Percentiles rank a stretch among this genome's conserved stretches.
These are phyloP conservation scores for Orthonevra nobilis DNA, from an alignment of 2,888 invertebrate genomes.

Conservation along the genomic window DNA sequence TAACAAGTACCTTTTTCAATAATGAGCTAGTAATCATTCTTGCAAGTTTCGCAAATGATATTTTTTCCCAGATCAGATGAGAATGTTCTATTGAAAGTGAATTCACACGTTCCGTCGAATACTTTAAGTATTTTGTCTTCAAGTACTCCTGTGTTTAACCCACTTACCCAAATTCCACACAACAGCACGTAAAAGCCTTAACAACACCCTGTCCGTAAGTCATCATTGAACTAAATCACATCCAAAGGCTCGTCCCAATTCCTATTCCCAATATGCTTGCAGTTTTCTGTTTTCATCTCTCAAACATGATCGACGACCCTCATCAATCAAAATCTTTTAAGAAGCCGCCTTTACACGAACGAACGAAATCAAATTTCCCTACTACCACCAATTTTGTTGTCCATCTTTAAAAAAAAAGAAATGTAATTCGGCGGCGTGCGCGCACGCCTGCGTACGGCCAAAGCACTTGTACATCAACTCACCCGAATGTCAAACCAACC, in stretches of 20 bases:
- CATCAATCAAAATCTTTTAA: slow-evolving; percentile 66
- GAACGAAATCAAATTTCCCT: slow-evolving; percentile 60
- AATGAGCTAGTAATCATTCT: no score
- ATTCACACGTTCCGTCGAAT: no score
- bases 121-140: no score
- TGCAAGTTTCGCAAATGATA: no score
- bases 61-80: no score
- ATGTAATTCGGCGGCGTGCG: slow-evolving; percentile 45
- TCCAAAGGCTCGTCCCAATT: slow-evolving; percentile 37
- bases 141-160: slow-evolving; percentile 18
- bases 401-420: slow-evolving; percentile 33
- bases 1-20: no score
- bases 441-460: slow-evolving; percentile 61
- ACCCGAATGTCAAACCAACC: slow-evolving; percentile 68
- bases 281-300: slow-evolving; percentile 50
- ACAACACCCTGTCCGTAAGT: slow-evolving; percentile 55
- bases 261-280: slow-evolving; percentile 29
- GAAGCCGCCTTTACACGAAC: slow-evolving; percentile 51
- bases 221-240: slow-evolving; percentile 61
- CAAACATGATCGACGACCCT: slow-evolving; percentile 63
- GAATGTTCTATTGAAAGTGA: no score
- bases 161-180: slow-evolving; percentile 27
- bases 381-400: slow-evolving; percentile 60
- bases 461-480: slow-evolving; percentile 63
- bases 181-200: slow-evolving; percentile 20